Conservation (phyloP, 2,888 invertebrate species). For the Clanis bilineata region DNA sequence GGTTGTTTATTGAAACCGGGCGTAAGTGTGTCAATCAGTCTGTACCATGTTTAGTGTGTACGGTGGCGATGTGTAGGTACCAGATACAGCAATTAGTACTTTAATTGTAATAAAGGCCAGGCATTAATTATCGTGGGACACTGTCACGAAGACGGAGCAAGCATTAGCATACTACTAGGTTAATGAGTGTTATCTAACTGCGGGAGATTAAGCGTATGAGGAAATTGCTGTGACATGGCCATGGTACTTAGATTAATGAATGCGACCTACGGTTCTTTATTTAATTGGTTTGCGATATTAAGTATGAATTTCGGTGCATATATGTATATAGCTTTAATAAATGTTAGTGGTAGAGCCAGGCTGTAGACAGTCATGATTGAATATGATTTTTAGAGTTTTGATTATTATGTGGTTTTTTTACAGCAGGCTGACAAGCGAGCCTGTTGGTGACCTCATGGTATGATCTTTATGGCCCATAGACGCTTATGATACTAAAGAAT, state of each 20-base stretch:
- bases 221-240: background rate
- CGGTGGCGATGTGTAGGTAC: background rate
- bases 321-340: background rate
- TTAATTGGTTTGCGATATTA: background rate
- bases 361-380: too few relatives aligned
- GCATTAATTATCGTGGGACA: constrained; percentile 42
- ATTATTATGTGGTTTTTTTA: too few relatives aligned
- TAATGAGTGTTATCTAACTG: constrained; percentile 3
- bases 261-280: too few relatives aligned
- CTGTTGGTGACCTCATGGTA: too few relatives aligned
- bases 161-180: constrained; percentile 22
- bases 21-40: too few relatives aligned
- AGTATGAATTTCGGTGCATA: background rate
- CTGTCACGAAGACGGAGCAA: constrained; percentile 23
- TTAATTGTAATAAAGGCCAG: constrained; percentile 47
- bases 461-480: too few relatives aligned
- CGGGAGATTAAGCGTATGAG: background rate
- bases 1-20: too few relatives aligned
- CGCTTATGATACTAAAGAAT: too few relatives aligned
- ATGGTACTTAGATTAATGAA: too few relatives aligned
- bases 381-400: too few relatives aligned
- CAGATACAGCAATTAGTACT: constrained; percentile 37
- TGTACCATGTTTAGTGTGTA: background rate
- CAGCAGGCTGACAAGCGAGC: too few relatives aligned
- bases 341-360: too few relatives aligned